These are phyloP conservation scores for Nesoenas mayeri DNA, from an alignment of 2,113 vertebrate genomes.

Conservation along the genomic window DNA sequence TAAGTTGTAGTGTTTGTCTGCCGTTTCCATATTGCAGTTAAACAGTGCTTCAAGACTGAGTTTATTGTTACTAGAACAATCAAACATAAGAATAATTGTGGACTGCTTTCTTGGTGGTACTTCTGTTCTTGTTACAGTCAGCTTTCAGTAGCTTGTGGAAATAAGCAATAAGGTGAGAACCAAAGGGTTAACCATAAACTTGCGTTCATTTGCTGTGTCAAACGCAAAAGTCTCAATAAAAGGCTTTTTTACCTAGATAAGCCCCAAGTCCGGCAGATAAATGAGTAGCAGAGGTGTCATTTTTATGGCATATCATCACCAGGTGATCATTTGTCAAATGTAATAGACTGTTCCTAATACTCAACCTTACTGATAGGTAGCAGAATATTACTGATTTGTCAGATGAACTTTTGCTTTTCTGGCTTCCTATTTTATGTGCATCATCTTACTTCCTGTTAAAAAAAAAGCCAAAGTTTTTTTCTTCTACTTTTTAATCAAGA, in stretches of 20 bases:
- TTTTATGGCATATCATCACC: background rate
- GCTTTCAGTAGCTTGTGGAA: background rate
- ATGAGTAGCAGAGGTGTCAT: background rate
- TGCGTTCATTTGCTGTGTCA: background rate
- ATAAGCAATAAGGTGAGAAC: background rate
- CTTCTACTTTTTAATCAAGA: background rate
- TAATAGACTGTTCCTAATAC: background rate
- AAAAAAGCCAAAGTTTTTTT: background rate
- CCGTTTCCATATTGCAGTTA: background rate
- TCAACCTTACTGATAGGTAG: background rate
- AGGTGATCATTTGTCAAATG: background rate
- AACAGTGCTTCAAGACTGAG: background rate
- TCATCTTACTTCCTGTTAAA: background rate
- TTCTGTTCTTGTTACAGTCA: background rate
- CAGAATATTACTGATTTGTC: background rate
- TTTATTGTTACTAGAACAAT: background rate
- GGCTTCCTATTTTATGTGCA: background rate
- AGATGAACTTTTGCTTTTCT: background rate
- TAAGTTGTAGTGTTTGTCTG: background rate
- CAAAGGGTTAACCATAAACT: background rate
- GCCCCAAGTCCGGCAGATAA: background rate
- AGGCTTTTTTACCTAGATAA: background rate
- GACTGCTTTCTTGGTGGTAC: background rate
- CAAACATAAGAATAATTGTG: background rate
- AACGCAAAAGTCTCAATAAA: background rate